Percentiles rank a stretch among this genome's conserved stretches.
phyloP scores from a whole-genome alignment of 2,888 invertebrate genomes.

The Epistrophe eligans region DNA sequence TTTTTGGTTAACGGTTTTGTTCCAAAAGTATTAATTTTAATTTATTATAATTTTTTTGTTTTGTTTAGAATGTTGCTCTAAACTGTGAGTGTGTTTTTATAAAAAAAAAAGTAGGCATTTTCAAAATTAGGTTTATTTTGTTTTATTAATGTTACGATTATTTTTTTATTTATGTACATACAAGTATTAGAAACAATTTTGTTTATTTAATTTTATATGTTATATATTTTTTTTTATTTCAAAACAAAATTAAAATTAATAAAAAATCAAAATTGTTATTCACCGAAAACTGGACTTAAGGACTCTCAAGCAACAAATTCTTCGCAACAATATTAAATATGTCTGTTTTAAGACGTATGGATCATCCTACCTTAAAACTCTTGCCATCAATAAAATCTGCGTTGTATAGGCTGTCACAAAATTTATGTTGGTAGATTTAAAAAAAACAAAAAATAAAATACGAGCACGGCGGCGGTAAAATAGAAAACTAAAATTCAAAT shows the following conservation, averaged over 20 bases:
- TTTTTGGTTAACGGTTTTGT: constrained; percentile 46
- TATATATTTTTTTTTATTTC: constrained; percentile 29
- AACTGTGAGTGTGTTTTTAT: constrained; percentile 57
- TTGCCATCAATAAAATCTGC: constrained; percentile 29
- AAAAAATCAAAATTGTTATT: constrained; percentile 70
- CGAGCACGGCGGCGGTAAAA: constrained; percentile 58
- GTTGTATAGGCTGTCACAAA: constrained; percentile 45
- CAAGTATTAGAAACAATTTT: constrained; percentile 44
- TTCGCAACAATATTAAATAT: constrained; percentile 42
- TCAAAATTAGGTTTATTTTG: constrained; percentile 38
- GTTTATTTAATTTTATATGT: constrained; percentile 36
- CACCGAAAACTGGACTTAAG: constrained; percentile 75
- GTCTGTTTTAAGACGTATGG: constrained; percentile 32
- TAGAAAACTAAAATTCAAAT: constrained; percentile 51
- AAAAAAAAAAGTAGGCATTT: constrained; percentile 60
- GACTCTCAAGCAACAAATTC: constrained; percentile 63
- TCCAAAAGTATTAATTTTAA: constrained; percentile 23
- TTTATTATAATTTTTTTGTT: constrained; percentile 31
- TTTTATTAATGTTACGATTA: constrained; percentile 38
- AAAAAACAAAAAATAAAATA: too few relatives aligned
- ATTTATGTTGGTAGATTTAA: constrained; percentile 54
- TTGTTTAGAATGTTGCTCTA: constrained; percentile 57
- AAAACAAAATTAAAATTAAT: constrained; percentile 52
- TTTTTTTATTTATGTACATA: constrained; percentile 71
- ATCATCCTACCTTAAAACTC: constrained; percentile 30